phyloP scores from a whole-genome alignment of 1,140 invertebrate genomes.

The Drosophila santomea region DNA sequence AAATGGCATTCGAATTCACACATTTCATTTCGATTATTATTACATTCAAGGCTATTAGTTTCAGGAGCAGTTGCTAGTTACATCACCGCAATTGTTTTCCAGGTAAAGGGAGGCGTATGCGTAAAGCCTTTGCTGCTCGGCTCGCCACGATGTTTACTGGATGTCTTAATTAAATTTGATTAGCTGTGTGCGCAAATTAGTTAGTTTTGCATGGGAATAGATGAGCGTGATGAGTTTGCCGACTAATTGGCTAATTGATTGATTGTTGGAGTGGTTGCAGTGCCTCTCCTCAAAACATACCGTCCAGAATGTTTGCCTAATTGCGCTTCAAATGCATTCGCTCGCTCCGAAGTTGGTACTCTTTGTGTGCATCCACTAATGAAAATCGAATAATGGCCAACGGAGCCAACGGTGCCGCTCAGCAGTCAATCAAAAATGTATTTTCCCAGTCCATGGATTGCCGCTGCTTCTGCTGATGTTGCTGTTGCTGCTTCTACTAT shows the following conservation, averaged over 20 bases:
- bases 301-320: conserved; percentile 52
- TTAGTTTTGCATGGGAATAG: conserved; percentile 72
- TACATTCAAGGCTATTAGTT: background rate
- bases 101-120: conserved; percentile 45
- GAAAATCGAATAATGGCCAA: conserved; percentile 35
- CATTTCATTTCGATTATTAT: too few species aligned
- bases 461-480: background rate
- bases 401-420: too few species aligned
- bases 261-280: conserved; percentile 56
- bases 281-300: conserved; percentile 8
- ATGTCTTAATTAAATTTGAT: conserved; percentile 83
- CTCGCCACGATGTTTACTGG: conserved; percentile 52
- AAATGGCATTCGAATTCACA: too few species aligned
- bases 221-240: conserved; percentile 63
- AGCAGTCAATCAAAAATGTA: conserved; percentile 62
- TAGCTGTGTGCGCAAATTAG: conserved; percentile 77
- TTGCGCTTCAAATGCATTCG: conserved; percentile 50
- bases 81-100: conserved; percentile 4
- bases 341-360: conserved; percentile 16
- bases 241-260: conserved; percentile 81
- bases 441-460: conserved; percentile 12
- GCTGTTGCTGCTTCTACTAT: background rate
- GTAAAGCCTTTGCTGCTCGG: conserved; percentile 23
- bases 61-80: background rate
- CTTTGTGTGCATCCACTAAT: conserved; percentile 49